phyloP scores from a whole-genome alignment of 2,888 invertebrate species.

The Drosophila macrospina region DNA sequence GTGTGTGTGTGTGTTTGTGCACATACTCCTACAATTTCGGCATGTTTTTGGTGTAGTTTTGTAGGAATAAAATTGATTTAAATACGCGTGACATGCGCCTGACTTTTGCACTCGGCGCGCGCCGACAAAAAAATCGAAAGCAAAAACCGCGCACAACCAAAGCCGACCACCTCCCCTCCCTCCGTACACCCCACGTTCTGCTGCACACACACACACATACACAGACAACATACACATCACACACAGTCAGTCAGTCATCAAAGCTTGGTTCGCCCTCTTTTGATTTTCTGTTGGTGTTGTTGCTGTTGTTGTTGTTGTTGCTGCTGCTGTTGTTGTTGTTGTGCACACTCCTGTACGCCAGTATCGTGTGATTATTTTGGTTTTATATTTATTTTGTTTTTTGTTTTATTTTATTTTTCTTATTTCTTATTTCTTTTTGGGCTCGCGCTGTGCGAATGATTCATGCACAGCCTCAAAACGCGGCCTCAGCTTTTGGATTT shows the following conservation, averaged over 20 bases:
- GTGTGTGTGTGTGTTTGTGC: conserved; percentile 1
- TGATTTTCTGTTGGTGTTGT: conserved; percentile 21
- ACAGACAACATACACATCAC: conserved; percentile 7
- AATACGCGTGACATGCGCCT: conserved; percentile 80
- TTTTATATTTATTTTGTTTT: conserved; percentile 43
- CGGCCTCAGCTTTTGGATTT: conserved; percentile 54
- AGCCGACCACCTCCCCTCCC: conserved; percentile 15
- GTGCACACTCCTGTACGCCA: conserved; percentile 60
- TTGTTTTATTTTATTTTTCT: conserved; percentile 31
- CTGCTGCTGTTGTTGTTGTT: conserved; percentile 20
- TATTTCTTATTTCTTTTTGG: conserved; percentile 32
- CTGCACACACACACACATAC: conserved; percentile 10
- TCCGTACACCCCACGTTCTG: background rate
- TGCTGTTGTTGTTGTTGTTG: conserved; percentile 10
- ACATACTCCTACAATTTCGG: conserved; percentile 17
- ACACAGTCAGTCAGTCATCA: conserved; percentile 62
- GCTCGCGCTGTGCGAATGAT: conserved; percentile 71
- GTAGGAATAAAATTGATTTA: conserved; percentile 66
- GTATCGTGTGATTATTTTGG: conserved; percentile 75
- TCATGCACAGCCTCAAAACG: conserved; percentile 78
- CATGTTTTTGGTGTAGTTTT: conserved; percentile 26
- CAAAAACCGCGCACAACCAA: conserved; percentile 36
- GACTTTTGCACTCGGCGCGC: conserved; percentile 75
- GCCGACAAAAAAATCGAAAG: conserved; percentile 56
- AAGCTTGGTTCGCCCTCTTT: conserved; percentile 64